Percentiles rank a stretch among this genome's conserved stretches.
Conservation (phyloP, 2,888 invertebrate genomes). For the Drosophila sordidula region DNA sequence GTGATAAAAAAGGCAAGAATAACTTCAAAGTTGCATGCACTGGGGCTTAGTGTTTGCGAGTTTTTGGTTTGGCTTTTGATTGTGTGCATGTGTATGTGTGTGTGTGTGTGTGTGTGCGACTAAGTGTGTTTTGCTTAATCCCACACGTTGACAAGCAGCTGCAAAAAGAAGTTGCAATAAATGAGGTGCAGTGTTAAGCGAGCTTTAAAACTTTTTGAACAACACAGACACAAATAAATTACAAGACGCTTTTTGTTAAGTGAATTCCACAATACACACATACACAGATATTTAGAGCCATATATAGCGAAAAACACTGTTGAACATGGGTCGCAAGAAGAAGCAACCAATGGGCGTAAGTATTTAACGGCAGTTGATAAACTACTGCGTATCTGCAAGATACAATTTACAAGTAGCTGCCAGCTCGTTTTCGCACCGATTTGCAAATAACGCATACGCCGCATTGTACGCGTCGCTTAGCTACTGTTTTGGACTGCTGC, state of each 20-base stretch:
- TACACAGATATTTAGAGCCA: conserved; percentile 5
- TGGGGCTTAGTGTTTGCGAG: conserved; percentile 64
- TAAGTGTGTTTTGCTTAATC: conserved; percentile 36
- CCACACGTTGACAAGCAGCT: conserved; percentile 43
- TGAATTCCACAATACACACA: conserved; percentile 37
- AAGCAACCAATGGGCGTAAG: conserved; percentile 69
- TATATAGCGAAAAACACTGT: conserved; percentile 6
- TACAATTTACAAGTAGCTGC: conserved; percentile 31
- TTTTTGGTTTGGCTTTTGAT: conserved; percentile 61
- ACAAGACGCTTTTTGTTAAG: conserved; percentile 54
- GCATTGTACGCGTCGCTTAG: conserved; percentile 19
- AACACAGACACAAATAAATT: conserved; percentile 43
- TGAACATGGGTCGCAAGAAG: conserved; percentile 68
- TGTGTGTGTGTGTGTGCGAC: conserved; percentile 14
- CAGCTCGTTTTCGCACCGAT: conserved; percentile 30
- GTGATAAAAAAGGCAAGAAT: conserved; percentile 50
- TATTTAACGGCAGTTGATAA: conserved; percentile 47
- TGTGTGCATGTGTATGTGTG: conserved; percentile 12
- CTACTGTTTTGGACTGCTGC: conserved; percentile 8
- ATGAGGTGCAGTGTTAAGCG: conserved; percentile 61
- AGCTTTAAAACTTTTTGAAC: conserved; percentile 39
- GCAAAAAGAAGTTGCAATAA: conserved; percentile 55
- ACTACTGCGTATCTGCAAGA: conserved; percentile 30
- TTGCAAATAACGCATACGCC: conserved; percentile 37
- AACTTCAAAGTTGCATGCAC: conserved; percentile 67